Percentiles rank a stretch among this genome's conserved stretches.
Conservation (phyloP, 2,113 vertebrate species). For the Garra rufa region DNA sequence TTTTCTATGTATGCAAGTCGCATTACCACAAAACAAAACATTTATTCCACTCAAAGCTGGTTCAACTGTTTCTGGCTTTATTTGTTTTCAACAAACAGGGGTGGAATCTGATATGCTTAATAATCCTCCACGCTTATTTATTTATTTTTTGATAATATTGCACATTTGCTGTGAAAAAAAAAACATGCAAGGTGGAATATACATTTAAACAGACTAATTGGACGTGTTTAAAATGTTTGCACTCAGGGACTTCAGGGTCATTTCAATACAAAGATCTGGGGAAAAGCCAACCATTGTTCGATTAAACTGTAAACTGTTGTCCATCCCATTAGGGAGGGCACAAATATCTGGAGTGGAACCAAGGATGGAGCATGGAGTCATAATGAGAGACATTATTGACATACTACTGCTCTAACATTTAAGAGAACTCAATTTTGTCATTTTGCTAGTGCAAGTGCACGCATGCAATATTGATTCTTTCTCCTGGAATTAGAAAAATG, state of each 20-base stretch:
- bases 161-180: neutral
- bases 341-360: conserved; percentile 46
- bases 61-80: conserved; percentile 60
- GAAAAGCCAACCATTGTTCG: conserved; percentile 71
- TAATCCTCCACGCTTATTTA: neutral
- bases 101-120: conserved; percentile 26
- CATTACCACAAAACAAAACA: conserved; percentile 79
- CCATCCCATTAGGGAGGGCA: conserved; percentile 69
- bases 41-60: conserved; percentile 73
- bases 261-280: conserved; percentile 61
- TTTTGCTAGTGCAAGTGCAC: neutral
- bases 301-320: conserved; percentile 72
- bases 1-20: conserved; percentile 76
- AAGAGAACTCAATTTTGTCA: neutral
- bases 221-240: conserved; percentile 71
- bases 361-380: neutral
- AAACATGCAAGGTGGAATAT: neutral
- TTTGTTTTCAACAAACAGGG: conserved; percentile 47
- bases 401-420: neutral
- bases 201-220: conserved; percentile 47
- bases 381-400: neutral
- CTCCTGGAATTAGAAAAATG: neutral
- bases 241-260: conserved; percentile 65
- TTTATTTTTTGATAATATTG: neutral
- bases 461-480: neutral